phyloP scores from a whole-genome alignment of 2,888 invertebrate genomes.

The Tiliacea aurago region DNA sequence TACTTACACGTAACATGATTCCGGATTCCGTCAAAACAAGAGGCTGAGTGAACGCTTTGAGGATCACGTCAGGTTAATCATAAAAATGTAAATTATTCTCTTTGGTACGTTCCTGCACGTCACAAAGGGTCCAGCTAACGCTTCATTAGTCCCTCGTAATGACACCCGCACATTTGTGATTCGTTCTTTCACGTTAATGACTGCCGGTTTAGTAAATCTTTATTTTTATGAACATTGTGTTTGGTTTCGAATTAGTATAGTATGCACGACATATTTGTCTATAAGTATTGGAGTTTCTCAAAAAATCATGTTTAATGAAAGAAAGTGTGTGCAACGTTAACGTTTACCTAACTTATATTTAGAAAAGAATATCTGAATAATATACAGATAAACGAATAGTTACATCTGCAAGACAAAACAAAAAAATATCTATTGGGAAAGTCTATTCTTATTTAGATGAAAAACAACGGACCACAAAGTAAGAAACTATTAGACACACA shows the following conservation, averaged over 20 bases:
- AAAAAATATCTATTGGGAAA: neutral
- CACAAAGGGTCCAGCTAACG: slow-evolving; percentile 69
- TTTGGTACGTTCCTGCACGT: slow-evolving; percentile 65
- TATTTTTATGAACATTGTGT: slow-evolving; percentile 26
- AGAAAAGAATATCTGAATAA: neutral
- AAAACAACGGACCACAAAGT: slow-evolving; percentile 43
- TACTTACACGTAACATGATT: slow-evolving; percentile 27
- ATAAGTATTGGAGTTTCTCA: neutral
- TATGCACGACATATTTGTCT: neutral
- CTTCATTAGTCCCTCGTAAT: slow-evolving; percentile 71
- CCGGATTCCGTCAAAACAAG: slow-evolving; percentile 46
- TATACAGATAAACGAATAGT: neutral
- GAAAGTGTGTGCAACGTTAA: neutral
- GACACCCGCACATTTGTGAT: slow-evolving; percentile 70
- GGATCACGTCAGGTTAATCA: slow-evolving; percentile 72
- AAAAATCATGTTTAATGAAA: neutral
- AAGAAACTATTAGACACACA: slow-evolving; percentile 46
- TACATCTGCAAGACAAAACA: slow-evolving; percentile 1
- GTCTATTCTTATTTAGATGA: neutral
- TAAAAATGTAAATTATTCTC: slow-evolving; percentile 78
- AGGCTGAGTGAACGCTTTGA: slow-evolving; percentile 53
- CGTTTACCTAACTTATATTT: neutral
- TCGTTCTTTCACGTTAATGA: slow-evolving; percentile 69
- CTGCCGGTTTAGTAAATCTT: slow-evolving; percentile 64
- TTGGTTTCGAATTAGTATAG: neutral